A percentile compares a stretch with the other conserved stretches of the same genome.
Evolutionary conservation across 2,888 invertebrate genomes (phyloP).

Genomic region (Drosophila lutescens): DNA sequence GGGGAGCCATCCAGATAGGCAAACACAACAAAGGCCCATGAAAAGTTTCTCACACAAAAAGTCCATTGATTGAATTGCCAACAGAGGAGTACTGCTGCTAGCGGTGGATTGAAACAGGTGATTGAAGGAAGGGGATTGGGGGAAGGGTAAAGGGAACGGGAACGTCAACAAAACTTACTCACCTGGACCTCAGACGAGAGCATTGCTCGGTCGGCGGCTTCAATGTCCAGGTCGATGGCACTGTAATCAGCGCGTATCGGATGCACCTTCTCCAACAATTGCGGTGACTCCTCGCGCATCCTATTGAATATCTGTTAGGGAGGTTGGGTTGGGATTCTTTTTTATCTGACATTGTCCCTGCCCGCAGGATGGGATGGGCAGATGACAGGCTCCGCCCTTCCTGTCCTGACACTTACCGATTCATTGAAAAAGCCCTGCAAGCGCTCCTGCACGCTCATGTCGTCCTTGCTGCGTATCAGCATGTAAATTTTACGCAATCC

Average conservation of each 20-base stretch:
- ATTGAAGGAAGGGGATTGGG: slow-evolving; percentile 12
- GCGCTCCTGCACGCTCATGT: slow-evolving; percentile 81
- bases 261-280: slow-evolving; percentile 85
- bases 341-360: slow-evolving; percentile 30
- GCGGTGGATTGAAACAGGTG: slow-evolving; percentile 8
- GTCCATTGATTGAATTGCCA: slow-evolving; percentile 78
- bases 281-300: slow-evolving; percentile 85
- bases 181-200: slow-evolving; percentile 86
- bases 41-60: slow-evolving; percentile 60
- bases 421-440: slow-evolving; percentile 82
- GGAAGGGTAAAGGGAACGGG: neutral
- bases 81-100: slow-evolving; percentile 36
- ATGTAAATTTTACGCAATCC: slow-evolving; percentile 83
- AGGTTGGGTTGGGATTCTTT: slow-evolving; percentile 5
- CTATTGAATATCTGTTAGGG: slow-evolving; percentile 86
- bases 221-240: slow-evolving; percentile 85
- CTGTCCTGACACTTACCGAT: slow-evolving; percentile 72
- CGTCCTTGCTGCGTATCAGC: slow-evolving; percentile 83
- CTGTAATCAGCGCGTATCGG: slow-evolving; percentile 86
- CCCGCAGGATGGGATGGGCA: neutral
- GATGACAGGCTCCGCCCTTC: slow-evolving; percentile 22
- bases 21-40: slow-evolving; percentile 52
- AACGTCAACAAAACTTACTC: slow-evolving; percentile 60
- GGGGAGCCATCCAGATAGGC: slow-evolving; percentile 47
- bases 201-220: slow-evolving; percentile 82